A percentile compares a stretch with the other conserved stretches of the same genome.
phyloP scores from a whole-genome alignment of 2,797 vertebrate species.

The Cynopterus sphinx region DNA sequence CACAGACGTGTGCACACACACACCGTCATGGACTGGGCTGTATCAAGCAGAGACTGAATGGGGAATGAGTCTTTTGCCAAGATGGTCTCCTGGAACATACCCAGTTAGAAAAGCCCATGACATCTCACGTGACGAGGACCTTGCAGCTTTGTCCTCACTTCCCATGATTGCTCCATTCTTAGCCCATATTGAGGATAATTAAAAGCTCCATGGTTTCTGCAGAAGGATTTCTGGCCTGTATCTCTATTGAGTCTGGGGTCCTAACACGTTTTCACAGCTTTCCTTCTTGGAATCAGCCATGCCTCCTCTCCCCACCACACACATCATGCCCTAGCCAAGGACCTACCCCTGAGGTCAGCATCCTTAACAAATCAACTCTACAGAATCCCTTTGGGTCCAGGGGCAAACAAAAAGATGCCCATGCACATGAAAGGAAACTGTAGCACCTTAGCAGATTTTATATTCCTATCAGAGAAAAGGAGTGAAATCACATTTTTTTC shows the following conservation, averaged over 20 bases:
- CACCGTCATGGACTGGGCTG: not conserved
- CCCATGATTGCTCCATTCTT: not conserved
- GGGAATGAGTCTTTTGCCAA: not conserved
- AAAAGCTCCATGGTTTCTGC: not conserved
- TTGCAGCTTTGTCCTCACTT: not conserved
- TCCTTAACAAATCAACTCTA: not conserved
- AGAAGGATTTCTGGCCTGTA: not conserved
- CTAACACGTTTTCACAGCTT: not conserved
- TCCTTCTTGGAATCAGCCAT: not conserved
- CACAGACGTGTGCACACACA: too few species aligned
- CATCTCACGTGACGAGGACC: not conserved
- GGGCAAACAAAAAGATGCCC: not conserved
- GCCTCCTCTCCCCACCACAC: too few species aligned
- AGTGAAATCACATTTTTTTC: not conserved
- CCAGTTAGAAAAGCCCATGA: not conserved
- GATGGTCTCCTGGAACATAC: not conserved
- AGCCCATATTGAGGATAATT: not conserved
- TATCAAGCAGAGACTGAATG: not conserved
- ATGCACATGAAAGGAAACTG: not conserved
- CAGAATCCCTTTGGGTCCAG: not conserved
- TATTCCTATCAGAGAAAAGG: not conserved
- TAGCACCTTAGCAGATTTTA: not conserved
- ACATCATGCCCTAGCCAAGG: not conserved
- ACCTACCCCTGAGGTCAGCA: not conserved
- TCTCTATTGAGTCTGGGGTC: not conserved